Conservation (phyloP, 2,797 vertebrate species). For the Epinephelus malabaricus region DNA sequence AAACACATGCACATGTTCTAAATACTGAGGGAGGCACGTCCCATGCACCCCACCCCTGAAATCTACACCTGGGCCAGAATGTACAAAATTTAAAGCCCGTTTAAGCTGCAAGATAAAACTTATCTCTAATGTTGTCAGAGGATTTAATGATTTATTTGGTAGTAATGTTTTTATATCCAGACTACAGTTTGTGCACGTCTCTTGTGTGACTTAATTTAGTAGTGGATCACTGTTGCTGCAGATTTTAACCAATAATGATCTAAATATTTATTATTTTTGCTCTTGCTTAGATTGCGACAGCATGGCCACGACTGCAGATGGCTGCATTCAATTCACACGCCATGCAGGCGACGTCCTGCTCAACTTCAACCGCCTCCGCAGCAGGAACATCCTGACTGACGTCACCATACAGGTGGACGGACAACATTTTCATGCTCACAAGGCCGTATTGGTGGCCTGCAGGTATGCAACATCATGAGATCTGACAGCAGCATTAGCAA, state of each 20-base stretch:
- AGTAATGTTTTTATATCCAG: not conserved
- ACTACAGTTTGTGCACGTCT: not conserved
- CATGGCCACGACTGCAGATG: slow-evolving; percentile 93
- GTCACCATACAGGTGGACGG: slow-evolving; percentile 94
- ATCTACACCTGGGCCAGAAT: not conserved
- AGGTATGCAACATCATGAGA: slow-evolving; percentile 84
- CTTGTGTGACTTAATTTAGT: not conserved
- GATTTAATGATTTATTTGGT: not conserved
- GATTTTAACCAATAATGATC: not conserved
- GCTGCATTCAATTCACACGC: slow-evolving; percentile 97
- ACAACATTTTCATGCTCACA: slow-evolving; percentile 94
- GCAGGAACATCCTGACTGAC: slow-evolving; percentile 93
- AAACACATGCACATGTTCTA: no score
- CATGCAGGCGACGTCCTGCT: slow-evolving; percentile 95
- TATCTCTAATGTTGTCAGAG: not conserved
- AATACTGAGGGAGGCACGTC: no score
- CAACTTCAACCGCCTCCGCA: slow-evolving; percentile 96
- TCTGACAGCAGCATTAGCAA: not conserved
- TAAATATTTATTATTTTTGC: not conserved
- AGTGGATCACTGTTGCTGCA: not conserved
- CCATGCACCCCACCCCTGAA: no score
- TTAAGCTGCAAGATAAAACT: not conserved
- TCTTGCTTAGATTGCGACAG: slow-evolving; percentile 72
- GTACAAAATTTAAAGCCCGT: not conserved
- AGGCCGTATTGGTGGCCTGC: slow-evolving; percentile 97